phyloP scores from a whole-genome alignment of 2,888 invertebrate species.

The Phengaris alcon region DNA sequence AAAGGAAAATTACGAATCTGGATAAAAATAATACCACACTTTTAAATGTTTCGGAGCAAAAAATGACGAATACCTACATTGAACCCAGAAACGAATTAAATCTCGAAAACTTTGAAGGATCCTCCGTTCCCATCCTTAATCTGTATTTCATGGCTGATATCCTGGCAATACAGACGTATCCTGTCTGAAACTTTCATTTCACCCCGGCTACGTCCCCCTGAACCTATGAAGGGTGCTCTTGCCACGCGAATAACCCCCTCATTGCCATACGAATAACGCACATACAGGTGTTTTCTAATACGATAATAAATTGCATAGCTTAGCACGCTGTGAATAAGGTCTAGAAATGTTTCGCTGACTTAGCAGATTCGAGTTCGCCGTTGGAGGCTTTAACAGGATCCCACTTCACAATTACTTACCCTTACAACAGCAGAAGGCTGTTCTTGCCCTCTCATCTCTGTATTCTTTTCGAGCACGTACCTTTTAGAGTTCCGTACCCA shows the following conservation, averaged over 20 bases:
- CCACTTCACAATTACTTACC: conserved; percentile 21
- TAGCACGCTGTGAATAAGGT: conserved; percentile 7
- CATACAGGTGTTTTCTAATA: background rate
- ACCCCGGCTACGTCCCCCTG: conserved; percentile 50
- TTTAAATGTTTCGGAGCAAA: too few species aligned
- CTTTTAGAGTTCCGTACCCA: background rate
- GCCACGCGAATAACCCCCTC: conserved; percentile 31
- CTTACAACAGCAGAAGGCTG: background rate
- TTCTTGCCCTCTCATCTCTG: background rate
- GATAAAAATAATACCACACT: too few species aligned
- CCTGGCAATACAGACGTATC: conserved; percentile 47
- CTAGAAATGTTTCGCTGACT: conserved; percentile 35
- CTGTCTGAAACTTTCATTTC: conserved; percentile 61
- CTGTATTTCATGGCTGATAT: conserved; percentile 42
- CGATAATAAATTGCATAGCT: conserved; percentile 2
- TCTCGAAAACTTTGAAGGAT: conserved; percentile 10
- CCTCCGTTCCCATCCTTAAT: conserved; percentile 36
- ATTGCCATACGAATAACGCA: background rate
- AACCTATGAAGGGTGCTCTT: conserved; percentile 39
- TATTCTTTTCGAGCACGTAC: background rate
- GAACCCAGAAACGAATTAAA: background rate
- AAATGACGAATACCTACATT: background rate
- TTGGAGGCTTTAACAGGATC: conserved; percentile 33
- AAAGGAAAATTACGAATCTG: too few species aligned
- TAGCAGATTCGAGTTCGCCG: conserved; percentile 33